Evolutionary conservation across 2,113 vertebrate genomes (phyloP).

Genomic region (Muscicapa adusta): DNA sequence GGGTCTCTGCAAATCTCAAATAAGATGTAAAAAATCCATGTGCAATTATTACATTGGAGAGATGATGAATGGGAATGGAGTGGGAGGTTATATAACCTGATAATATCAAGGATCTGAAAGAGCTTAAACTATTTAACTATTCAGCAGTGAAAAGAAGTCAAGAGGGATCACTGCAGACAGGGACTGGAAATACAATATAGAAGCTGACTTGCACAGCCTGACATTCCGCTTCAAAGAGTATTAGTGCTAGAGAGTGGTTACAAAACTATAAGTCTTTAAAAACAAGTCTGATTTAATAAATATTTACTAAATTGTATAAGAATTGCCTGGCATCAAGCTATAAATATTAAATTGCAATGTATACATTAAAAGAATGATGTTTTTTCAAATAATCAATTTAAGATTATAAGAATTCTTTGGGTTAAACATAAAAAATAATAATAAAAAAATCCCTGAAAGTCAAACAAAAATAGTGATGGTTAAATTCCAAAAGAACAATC

Average conservation of each 20-base stretch:
- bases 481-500: conserved; percentile 61
- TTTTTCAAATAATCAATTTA: conserved; percentile 56
- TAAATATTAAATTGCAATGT: conserved; percentile 47
- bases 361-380: conserved; percentile 28
- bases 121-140: conserved; percentile 40
- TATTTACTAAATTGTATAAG: conserved; percentile 53
- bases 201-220: neutral
- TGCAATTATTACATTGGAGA: neutral
- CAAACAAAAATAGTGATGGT: conserved; percentile 28
- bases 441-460: neutral
- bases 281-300: conserved; percentile 50
- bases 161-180: conserved; percentile 34
- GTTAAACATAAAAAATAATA: conserved; percentile 29
- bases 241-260: conserved; percentile 2
- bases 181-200: conserved; percentile 1
- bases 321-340: conserved; percentile 7
- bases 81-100: conserved; percentile 48
- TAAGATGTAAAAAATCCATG: neutral
- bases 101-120: conserved; percentile 27
- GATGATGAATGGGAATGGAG: conserved; percentile 25
- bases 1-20: neutral
- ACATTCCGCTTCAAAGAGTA: conserved; percentile 10
- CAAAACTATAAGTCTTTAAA: conserved; percentile 37
- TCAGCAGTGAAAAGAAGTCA: conserved; percentile 47
- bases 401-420: conserved; percentile 38